phyloP scores from a whole-genome alignment of 2,113 vertebrate species.

The Grallaria varia region DNA sequence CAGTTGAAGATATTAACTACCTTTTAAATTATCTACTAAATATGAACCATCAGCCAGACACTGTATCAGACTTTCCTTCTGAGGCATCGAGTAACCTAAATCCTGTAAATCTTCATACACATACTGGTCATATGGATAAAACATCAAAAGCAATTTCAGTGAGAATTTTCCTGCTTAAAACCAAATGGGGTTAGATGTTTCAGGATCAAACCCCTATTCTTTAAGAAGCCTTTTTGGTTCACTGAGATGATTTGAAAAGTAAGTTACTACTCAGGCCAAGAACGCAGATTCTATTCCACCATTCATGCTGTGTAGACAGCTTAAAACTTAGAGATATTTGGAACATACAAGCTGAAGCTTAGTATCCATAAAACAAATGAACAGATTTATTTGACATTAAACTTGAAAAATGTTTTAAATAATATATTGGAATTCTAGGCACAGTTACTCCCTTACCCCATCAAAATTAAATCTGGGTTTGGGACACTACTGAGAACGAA shows the following conservation, averaged over 20 bases:
- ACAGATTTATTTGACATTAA: not conserved
- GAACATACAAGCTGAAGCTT: not conserved
- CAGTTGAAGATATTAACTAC: not conserved
- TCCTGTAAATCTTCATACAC: not conserved
- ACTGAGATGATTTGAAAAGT: not conserved
- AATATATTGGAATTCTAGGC: slow-evolving; percentile 13
- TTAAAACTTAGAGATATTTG: not conserved
- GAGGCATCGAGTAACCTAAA: not conserved
- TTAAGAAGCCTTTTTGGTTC: not conserved
- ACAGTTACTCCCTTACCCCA: not conserved
- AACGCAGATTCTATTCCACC: not conserved
- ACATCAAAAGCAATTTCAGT: not conserved
- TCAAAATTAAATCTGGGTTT: slow-evolving; percentile 43
- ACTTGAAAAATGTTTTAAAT: not conserved
- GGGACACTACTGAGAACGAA: not conserved
- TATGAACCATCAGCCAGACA: not conserved
- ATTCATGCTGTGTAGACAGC: not conserved
- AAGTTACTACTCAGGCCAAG: not conserved
- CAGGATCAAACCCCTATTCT: not conserved
- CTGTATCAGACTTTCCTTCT: not conserved
- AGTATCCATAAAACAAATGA: not conserved
- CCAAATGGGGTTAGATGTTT: not conserved
- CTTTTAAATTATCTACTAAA: not conserved
- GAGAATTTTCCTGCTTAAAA: not conserved
- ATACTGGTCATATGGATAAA: not conserved